A percentile compares a stretch with the other conserved stretches of the same genome.
phyloP scores from a whole-genome alignment of 2,797 vertebrate species.

The Loris lydekkerianus region DNA sequence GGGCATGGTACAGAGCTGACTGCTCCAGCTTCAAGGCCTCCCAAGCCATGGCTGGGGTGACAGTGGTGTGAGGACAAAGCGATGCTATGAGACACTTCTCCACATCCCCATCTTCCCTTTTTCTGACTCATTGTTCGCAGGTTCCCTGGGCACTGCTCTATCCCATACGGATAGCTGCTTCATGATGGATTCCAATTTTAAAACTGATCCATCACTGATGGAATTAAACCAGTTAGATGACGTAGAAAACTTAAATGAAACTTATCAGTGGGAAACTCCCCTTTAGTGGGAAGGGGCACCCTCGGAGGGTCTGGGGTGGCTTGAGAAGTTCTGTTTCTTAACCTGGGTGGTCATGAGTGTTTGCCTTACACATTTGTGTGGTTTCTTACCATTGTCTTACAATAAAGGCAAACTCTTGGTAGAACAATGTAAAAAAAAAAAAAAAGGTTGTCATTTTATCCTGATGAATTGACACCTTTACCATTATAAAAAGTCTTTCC shows the following conservation, averaged over 20 bases:
- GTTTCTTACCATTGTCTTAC: constrained; percentile 49
- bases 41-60: constrained; percentile 89
- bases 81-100: constrained; percentile 65
- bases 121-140: constrained; percentile 78
- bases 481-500: neutral
- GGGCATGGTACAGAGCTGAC: constrained; percentile 86
- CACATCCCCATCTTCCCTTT: constrained; percentile 76
- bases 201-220: neutral
- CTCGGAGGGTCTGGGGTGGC: accelerated
- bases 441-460: neutral
- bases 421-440: neutral
- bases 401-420: constrained; percentile 55
- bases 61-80: constrained; percentile 71
- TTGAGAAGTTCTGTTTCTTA: neutral
- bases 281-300: accelerated
- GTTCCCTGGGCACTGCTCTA: constrained; percentile 68
- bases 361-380: neutral
- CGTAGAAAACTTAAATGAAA: accelerated
- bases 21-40: constrained; percentile 91
- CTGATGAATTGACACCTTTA: neutral
- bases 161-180: constrained; percentile 24
- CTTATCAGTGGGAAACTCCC: neutral
- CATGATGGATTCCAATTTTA: accelerated
- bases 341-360: neutral
- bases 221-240: neutral